Percentiles rank a stretch among this genome's conserved stretches.
phyloP scores from a whole-genome alignment of 2,113 vertebrate species.

The Nothoprocta perdicaria region DNA sequence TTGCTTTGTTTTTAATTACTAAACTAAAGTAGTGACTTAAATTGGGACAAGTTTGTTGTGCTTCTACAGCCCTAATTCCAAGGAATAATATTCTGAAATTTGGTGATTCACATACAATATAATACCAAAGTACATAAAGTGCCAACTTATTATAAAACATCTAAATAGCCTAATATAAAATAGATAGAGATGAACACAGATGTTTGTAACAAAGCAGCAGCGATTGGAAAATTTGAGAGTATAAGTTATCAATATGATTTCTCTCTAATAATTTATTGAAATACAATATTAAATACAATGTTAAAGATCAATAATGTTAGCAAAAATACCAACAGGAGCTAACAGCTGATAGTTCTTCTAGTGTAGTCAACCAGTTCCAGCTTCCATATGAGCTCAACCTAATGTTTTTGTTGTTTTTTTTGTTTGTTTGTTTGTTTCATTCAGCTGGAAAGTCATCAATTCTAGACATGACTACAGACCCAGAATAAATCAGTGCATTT shows the following conservation, averaged over 20 bases:
- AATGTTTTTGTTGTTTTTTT: constrained; percentile 11
- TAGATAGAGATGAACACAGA: accelerated
- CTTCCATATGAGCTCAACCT: background rate
- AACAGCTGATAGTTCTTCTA: background rate
- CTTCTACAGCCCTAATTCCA: background rate
- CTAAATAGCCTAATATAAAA: background rate
- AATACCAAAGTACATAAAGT: background rate
- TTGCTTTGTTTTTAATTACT: no score
- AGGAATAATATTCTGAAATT: background rate
- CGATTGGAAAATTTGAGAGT: background rate
- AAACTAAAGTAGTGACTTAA: no score
- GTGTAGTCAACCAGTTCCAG: background rate
- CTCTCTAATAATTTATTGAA: background rate
- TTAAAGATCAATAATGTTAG: background rate
- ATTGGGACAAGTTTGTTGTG: background rate
- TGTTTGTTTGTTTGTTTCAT: constrained; percentile 55
- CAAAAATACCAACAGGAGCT: background rate
- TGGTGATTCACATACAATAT: background rate
- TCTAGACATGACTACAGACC: constrained; percentile 83
- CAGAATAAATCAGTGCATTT: constrained; percentile 83
- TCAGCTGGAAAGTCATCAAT: constrained; percentile 89
- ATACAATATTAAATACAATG: background rate
- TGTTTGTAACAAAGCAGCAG: background rate
- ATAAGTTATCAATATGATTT: background rate
- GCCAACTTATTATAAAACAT: background rate